These are phyloP conservation scores for Neogobius melanostomus DNA, from an alignment of 2,113 vertebrate genomes.

Conservation along the genomic window DNA sequence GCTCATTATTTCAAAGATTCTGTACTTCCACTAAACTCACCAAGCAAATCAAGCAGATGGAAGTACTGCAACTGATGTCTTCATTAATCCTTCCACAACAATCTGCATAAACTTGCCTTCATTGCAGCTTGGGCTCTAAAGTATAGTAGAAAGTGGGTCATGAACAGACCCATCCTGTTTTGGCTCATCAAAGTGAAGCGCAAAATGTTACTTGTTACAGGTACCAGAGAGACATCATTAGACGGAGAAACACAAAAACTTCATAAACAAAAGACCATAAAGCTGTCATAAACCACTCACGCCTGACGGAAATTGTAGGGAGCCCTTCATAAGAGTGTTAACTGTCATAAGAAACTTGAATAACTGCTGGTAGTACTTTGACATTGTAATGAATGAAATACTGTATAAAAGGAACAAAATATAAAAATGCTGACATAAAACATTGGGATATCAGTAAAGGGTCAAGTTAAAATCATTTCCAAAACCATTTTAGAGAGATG, in stretches of 20 bases:
- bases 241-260: conserved; percentile 1
- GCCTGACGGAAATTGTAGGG: not conserved
- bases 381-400: not conserved
- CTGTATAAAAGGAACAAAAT: too few species aligned
- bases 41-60: not conserved
- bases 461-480: too few species aligned
- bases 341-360: not conserved
- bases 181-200: conserved; percentile 6
- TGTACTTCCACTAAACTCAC: too few species aligned
- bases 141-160: not conserved
- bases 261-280: conserved; percentile 5
- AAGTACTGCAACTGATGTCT: conserved; percentile 10
- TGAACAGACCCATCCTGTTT: not conserved
- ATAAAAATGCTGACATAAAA: too few species aligned
- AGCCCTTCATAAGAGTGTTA: conserved; percentile 1
- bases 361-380: not conserved
- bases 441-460: too few species aligned
- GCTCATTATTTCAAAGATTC: too few species aligned
- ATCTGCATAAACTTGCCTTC: not conserved
- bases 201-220: conserved; percentile 11
- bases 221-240: conserved; percentile 11
- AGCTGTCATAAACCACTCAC: not conserved
- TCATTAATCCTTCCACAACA: conserved; percentile 8
- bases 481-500: too few species aligned
- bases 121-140: not conserved